These are phyloP conservation scores for Lerista edwardsae DNA, from an alignment of 2,797 vertebrate species.

Conservation along the genomic window DNA sequence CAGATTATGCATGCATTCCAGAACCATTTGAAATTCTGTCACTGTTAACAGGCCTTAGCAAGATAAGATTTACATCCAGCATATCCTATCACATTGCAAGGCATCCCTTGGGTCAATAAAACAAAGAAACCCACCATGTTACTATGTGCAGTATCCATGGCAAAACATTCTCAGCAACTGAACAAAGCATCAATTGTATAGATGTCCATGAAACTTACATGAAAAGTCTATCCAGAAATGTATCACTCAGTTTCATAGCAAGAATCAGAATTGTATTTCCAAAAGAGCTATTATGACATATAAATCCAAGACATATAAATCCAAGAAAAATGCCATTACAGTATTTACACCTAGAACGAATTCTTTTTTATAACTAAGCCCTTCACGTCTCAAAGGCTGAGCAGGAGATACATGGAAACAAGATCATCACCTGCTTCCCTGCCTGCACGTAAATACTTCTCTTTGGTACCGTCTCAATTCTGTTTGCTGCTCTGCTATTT, in stretches of 20 bases:
- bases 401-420: neutral
- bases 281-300: neutral
- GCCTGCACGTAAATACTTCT: no score
- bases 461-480: no score
- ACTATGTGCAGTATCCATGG: neutral
- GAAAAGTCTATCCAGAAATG: neutral
- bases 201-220: neutral
- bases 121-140: neutral
- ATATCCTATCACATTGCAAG: neutral
- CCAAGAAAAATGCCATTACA: neutral
- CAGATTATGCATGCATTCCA: neutral
- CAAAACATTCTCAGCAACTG: neutral
- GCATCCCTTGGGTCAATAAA: neutral
- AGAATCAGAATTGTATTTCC: neutral
- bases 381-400: neutral
- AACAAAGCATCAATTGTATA: neutral
- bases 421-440: neutral
- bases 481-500: neutral
- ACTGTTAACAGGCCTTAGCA: neutral
- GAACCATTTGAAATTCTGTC: constrained; percentile 10
- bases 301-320: neutral
- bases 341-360: neutral
- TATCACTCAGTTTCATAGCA: neutral
- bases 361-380: neutral
- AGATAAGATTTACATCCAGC: neutral